Conservation (phyloP, 1,140 invertebrate species). For the Chrysopa pallens region DNA sequence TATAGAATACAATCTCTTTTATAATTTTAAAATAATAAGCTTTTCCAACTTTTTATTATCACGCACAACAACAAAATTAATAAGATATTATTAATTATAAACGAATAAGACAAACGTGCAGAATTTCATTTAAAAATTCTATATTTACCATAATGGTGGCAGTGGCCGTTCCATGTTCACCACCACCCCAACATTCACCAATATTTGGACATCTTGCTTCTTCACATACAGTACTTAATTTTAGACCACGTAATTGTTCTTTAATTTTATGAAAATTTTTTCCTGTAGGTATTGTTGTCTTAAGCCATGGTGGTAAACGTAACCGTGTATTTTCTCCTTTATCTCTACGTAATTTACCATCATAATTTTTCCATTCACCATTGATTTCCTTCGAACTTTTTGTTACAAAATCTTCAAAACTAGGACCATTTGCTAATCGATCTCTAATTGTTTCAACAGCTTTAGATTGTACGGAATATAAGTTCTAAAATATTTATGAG, state of each 20-base stretch:
- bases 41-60: too few species aligned
- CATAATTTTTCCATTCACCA: conserved; percentile 42
- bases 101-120: too few species aligned
- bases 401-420: conserved; percentile 41
- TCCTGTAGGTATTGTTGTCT: conserved; percentile 84
- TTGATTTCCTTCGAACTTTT: conserved; percentile 31
- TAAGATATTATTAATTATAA: too few species aligned
- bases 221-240: conserved; percentile 94
- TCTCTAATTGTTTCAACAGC: conserved; percentile 24
- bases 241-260: conserved; percentile 67
- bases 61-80: too few species aligned
- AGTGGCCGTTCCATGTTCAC: conserved; percentile 67
- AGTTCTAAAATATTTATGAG: background rate
- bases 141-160: conserved; percentile 78
- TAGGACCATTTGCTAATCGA: conserved; percentile 38
- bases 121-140: too few species aligned
- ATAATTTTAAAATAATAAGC: too few species aligned
- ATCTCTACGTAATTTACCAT: conserved; percentile 67
- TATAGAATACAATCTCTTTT: too few species aligned
- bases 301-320: conserved; percentile 90
- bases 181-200: conserved; percentile 98
- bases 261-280: conserved; percentile 75
- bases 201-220: conserved; percentile 99
- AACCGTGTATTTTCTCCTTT: conserved; percentile 67
- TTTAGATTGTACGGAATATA: background rate